Evolutionary conservation across 23 tunicate genomes (phyloP), one percentile per base, ranked within the genome.

Genomic region (Botrylloides violaceus): DNA sequence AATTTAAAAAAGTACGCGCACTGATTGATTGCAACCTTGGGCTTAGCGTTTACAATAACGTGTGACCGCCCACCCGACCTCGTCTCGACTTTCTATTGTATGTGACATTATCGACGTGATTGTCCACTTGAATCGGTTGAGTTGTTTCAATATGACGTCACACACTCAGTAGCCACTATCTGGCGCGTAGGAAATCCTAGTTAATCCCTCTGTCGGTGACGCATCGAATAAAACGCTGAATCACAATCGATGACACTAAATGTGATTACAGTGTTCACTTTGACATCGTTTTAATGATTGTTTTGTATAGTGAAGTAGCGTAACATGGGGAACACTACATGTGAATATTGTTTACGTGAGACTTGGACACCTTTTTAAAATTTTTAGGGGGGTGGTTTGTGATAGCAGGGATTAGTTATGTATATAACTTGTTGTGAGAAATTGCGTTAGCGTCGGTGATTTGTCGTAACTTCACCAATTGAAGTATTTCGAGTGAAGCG

Each of bases 181-280:
- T 63, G 70, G 70, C 70, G 70, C 70, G 70, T 19, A 63, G 70
- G 70, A 63, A 63, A 63, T 63, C 70, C 70, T 63, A 63, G 35
- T 63, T 63, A 63, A 63, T 63, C 70, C 70, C 70, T 31, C 9
- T 63, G 70, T 63, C 70, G 70, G 32, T 63, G 32, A 63, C 23
- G 26, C 70, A 63, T 29, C 5, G 70, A 31, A 28, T 63, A 63
- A 63, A 63, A 63, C 34, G 70, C 70, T 63, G 70, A 63, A 25
- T 63, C 70, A 63, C 33, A 63, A 63, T 63, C 35, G 70, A 33
- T 63, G 70, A 63, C 32, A 63, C 53, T 7, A 43, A 43, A 43
- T 15, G 12, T 43, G 53, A 15, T 7, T 15, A 15, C 53, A 63
- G 70, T 63, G 70, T 63, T 63, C 70, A 31, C 70, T 28, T 15